These are phyloP conservation scores for Scalopus aquaticus DNA, from an alignment of 2,113 vertebrate genomes.

Conservation along the genomic window DNA sequence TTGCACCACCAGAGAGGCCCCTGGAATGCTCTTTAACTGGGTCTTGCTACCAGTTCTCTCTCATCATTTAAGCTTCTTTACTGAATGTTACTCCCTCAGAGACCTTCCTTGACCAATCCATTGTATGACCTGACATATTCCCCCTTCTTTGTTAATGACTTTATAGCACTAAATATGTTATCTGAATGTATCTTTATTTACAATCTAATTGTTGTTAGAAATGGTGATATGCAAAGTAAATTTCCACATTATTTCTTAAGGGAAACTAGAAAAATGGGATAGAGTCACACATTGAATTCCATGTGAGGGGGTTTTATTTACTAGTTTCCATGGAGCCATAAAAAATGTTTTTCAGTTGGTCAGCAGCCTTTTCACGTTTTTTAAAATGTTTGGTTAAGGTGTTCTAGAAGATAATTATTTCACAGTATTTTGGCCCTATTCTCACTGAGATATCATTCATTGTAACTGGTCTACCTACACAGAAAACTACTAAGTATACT, in stretches of 20 bases:
- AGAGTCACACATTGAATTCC: neutral
- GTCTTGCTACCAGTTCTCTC: neutral
- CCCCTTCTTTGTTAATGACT: neutral
- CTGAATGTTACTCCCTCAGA: neutral
- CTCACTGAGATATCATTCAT: neutral
- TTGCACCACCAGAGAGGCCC: no score
- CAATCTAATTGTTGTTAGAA: neutral
- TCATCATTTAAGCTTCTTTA: neutral
- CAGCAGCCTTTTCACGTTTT: slow-evolving; percentile 20
- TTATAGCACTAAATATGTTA: neutral
- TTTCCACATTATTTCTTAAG: neutral
- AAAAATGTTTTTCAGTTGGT: neutral
- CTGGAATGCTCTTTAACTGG: neutral
- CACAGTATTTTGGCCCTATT: neutral
- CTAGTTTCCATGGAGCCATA: slow-evolving; percentile 19
- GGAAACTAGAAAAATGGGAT: neutral
- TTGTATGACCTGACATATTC: neutral
- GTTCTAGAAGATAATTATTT: neutral
- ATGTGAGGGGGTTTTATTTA: neutral
- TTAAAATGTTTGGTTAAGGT: slow-evolving; percentile 39
- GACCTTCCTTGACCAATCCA: neutral
- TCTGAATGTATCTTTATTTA: neutral
- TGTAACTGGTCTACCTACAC: slow-evolving; percentile 1
- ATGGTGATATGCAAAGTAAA: neutral
- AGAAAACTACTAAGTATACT: neutral